Percentiles rank a stretch among this genome's conserved stretches.
These are phyloP conservation scores for Python bivittatus DNA, from an alignment of 2,113 vertebrate genomes.

Conservation along the genomic window DNA sequence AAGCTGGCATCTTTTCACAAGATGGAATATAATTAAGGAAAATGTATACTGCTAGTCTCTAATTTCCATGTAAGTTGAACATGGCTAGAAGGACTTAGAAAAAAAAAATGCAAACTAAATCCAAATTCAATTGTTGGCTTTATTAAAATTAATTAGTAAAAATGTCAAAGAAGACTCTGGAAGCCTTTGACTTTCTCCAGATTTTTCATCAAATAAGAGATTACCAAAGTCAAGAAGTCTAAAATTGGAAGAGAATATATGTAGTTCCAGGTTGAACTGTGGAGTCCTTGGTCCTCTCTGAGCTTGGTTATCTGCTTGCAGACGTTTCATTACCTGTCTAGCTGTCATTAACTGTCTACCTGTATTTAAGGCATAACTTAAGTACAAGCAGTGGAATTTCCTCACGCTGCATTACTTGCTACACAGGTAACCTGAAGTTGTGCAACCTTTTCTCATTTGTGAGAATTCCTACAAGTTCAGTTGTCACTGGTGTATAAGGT, in stretches of 20 bases:
- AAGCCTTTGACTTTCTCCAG: background rate
- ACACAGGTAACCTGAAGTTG: conserved; percentile 54
- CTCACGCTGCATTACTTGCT: conserved; percentile 70
- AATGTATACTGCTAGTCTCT: background rate
- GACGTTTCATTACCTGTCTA: background rate
- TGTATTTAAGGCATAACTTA: conserved; percentile 69
- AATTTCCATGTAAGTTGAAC: background rate
- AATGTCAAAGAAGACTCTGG: background rate
- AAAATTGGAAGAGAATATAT: background rate
- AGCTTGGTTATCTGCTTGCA: background rate
- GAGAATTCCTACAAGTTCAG: conserved; percentile 31
- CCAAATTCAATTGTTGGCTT: background rate
- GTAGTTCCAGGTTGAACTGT: no score
- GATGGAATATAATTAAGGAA: background rate
- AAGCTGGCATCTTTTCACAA: background rate
- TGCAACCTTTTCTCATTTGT: conserved; percentile 45
- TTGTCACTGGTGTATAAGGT: conserved; percentile 24
- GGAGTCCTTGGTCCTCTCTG: no score
- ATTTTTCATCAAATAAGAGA: background rate
- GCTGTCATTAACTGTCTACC: no score
- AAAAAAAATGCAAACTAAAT: background rate
- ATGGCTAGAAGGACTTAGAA: background rate
- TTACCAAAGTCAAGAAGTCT: background rate
- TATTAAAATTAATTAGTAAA: background rate
- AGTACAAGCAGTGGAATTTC: conserved; percentile 71